These are phyloP conservation scores for Peromyscus leucopus DNA, from an alignment of 2,113 vertebrate genomes.

Conservation along the genomic window DNA sequence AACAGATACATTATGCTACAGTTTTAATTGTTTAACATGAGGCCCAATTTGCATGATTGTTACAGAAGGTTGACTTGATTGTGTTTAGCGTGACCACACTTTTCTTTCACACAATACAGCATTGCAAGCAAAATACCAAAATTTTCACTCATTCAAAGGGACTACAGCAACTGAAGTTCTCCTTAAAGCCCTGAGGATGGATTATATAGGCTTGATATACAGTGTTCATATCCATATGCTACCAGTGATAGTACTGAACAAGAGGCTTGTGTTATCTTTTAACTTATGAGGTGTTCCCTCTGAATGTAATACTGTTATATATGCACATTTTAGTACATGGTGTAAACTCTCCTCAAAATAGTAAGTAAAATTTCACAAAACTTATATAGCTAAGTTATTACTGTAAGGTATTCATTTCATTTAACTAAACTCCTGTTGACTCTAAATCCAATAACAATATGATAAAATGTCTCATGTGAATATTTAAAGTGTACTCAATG, in stretches of 20 bases:
- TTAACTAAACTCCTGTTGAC: neutral
- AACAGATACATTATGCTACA: neutral
- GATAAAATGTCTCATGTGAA: neutral
- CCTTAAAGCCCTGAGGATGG: neutral
- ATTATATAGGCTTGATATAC: neutral
- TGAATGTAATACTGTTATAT: neutral
- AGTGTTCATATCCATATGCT: neutral
- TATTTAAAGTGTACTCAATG: neutral
- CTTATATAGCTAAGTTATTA: neutral
- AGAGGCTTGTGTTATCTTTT: neutral
- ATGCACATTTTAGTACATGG: neutral
- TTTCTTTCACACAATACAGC: neutral
- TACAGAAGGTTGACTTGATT: neutral
- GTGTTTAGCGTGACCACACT: neutral
- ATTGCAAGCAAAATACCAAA: neutral
- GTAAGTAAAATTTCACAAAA: neutral
- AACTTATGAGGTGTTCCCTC: neutral
- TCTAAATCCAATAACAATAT: neutral
- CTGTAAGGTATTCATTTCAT: neutral
- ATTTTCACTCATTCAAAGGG: neutral
- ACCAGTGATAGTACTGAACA: neutral
- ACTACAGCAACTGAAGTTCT: neutral
- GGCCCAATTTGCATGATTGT: neutral
- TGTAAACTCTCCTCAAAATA: neutral
- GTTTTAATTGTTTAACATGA: neutral